Base-by-base conservation (phyloP, 1,140 invertebrate species). In the Chironomus tepperi region DNA sequence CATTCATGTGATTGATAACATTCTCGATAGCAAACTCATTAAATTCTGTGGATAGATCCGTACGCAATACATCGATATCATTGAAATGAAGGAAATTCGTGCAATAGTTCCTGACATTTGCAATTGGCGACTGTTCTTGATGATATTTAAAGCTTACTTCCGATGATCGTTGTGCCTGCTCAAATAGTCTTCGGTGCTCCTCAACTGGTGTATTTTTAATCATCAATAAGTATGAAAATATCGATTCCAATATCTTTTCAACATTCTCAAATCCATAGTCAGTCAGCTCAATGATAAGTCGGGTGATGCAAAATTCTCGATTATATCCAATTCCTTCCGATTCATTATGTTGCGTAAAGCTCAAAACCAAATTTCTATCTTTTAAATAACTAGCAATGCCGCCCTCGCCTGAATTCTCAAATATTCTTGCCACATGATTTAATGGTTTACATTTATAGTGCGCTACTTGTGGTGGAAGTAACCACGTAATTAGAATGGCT, bases 161-260 rank as follows among this genome's bases (percentile, higher is more conserved):
- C 12, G 47, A 5, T 57, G 47, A 57, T 57, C n/a, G 12, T 15
- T 57, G 47, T 15, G 12, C 47, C 1, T 12, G 12, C n/a, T 57
- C 47, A 15, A 57, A 57, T 15, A 57, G 12, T 15, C 47, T 12
- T 57, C 12, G 12, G 3, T 57, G 47, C 3, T 57, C 47, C 15
- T 57, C 47, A 15, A 57, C 12, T 12, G 47, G 47, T 57, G 47
- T 15, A 76, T 82, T 79, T 72, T 84, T 84, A 43, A 95, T 77
- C 79, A 95, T 85, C 77, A 89, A 89, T 0, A 96, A 84, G 77
- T 92, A 95, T 12, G 88, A 84, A 83, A 92, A 94, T 8, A 89
- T 85, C 9, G 88, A 83, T 16, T 86, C 84, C 0, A 94, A 80
- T 3, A 94, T 85, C 86, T n/a, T 85, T 65, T 88, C 84, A 12